phyloP scores from a whole-genome alignment of 2,113 vertebrate species.

The Cavia porcellus region DNA sequence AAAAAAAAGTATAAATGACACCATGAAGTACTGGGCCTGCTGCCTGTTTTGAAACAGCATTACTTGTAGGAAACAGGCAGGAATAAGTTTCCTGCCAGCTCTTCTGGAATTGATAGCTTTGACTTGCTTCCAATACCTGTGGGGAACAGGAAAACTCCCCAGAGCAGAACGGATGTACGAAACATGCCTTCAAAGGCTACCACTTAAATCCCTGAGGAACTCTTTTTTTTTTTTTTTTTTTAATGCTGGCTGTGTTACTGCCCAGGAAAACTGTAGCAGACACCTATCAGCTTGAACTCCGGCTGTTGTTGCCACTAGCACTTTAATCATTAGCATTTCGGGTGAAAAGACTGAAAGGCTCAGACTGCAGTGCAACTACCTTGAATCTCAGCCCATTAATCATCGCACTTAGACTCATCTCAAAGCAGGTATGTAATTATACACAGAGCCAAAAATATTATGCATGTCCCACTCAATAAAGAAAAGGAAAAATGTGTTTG shows the following conservation, averaged over 20 bases:
- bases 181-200: constrained; percentile 26
- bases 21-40: not conserved
- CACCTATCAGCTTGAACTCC: not conserved
- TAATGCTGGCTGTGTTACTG: not conserved
- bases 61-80: constrained; percentile 51
- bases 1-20: not conserved
- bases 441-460: constrained; percentile 56
- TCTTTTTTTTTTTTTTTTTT: too few relatives aligned
- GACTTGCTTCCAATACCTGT: constrained; percentile 26
- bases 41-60: not conserved
- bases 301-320: not conserved
- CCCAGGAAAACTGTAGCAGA: not conserved
- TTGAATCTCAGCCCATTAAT: constrained; percentile 25
- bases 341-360: constrained; percentile 12
- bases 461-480: not conserved
- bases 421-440: constrained; percentile 54
- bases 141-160: constrained; percentile 20
- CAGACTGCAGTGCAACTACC: not conserved
- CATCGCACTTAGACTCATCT: constrained; percentile 18
- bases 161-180: constrained; percentile 18
- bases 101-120: constrained; percentile 8
- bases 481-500: not conserved
- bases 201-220: not conserved
- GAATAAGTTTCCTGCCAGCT: constrained; percentile 23
- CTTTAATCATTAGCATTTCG: constrained; percentile 19